These are phyloP conservation scores for Genyomyrus donnyi DNA, from an alignment of 2,113 vertebrate species.

Conservation along the genomic window DNA sequence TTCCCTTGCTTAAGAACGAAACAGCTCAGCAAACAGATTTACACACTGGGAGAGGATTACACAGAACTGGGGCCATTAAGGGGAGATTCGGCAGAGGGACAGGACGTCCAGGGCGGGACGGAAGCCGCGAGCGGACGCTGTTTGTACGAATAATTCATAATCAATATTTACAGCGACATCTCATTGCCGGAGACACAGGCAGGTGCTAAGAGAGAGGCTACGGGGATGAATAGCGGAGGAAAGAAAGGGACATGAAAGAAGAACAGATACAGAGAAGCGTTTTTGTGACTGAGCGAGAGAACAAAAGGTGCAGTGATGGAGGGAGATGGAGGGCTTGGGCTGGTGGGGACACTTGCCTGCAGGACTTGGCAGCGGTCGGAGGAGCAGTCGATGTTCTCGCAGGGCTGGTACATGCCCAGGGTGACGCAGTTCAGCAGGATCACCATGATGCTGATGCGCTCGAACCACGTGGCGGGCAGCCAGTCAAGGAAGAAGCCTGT, in stretches of 20 bases:
- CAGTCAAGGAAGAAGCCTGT: conserved; percentile 5
- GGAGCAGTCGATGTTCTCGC: conserved; percentile 95
- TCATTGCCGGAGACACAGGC: not conserved
- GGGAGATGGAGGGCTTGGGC: not conserved
- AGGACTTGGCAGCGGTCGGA: conserved; percentile 93
- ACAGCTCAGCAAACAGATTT: not conserved
- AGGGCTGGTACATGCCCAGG: conserved; percentile 96
- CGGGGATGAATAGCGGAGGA: not conserved
- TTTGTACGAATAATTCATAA: not conserved
- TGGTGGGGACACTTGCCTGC: conserved; percentile 69
- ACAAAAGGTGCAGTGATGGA: not conserved
- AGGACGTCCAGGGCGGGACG: not conserved
- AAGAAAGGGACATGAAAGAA: not conserved
- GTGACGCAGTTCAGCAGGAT: conserved; percentile 97
- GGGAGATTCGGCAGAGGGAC: not conserved
- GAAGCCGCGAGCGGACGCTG: not conserved
- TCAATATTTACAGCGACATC: not conserved
- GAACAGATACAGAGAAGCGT: not conserved
- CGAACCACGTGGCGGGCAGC: conserved; percentile 76
- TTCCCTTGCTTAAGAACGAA: not conserved
- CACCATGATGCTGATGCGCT: conserved; percentile 96
- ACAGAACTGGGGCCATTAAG: not conserved
- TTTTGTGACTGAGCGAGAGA: not conserved
- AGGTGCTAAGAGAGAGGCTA: not conserved
- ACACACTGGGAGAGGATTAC: not conserved